A percentile compares a stretch with the other conserved stretches of the same genome.
These are phyloP conservation scores for Eubasilissa splendida DNA, from an alignment of 2,888 invertebrate species.

Conservation along the genomic window DNA sequence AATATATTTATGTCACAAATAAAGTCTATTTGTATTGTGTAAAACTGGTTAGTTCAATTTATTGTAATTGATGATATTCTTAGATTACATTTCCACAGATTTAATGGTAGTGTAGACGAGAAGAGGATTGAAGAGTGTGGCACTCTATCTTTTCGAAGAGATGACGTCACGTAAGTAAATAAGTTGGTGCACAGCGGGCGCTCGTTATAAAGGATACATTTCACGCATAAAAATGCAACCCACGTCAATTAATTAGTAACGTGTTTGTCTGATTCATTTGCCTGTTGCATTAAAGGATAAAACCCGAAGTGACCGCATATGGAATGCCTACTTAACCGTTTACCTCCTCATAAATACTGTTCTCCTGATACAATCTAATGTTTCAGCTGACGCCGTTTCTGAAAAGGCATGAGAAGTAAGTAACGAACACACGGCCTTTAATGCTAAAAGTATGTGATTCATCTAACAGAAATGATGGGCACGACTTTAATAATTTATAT, in stretches of 20 bases:
- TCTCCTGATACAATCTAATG: conserved; percentile 11
- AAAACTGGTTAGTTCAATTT: too few species aligned
- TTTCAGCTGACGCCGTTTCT: conserved; percentile 16
- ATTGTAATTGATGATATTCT: too few species aligned
- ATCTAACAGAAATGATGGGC: background rate
- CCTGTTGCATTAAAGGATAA: background rate
- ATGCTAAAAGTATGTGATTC: background rate
- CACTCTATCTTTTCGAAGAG: too few species aligned
- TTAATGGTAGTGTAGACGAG: too few species aligned
- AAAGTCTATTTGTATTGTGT: too few species aligned
- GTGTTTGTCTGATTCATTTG: conserved; percentile 17
- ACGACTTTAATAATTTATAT: background rate
- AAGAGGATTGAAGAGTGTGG: too few species aligned
- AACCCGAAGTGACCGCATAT: conserved; percentile 8
- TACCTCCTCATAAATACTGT: conserved; percentile 14
- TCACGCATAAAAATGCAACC: background rate
- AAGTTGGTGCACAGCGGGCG: too few species aligned
- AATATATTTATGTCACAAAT: too few species aligned
- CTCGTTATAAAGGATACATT: background rate
- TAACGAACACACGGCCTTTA: conserved; percentile 5
- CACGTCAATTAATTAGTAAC: conserved; percentile 1
- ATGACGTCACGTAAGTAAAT: too few species aligned
- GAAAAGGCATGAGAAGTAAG: conserved; percentile 8
- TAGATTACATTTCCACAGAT: too few species aligned
- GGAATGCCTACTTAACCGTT: conserved; percentile 17